Evolutionary conservation across 2,888 invertebrate species (phyloP).

Genomic region (Tipula helvola): DNA sequence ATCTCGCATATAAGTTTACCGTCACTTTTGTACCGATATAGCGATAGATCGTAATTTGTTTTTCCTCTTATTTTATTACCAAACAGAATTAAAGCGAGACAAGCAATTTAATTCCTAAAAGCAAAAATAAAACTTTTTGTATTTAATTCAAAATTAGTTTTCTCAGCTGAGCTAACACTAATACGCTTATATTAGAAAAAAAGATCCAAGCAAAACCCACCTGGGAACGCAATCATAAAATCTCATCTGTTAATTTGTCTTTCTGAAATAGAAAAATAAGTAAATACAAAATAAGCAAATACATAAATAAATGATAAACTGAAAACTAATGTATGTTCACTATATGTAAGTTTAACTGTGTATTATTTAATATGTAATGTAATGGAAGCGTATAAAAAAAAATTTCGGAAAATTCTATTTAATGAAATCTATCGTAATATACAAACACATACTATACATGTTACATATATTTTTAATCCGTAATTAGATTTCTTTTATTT

Average conservation of each 20-base stretch:
- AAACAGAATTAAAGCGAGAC: too few species aligned
- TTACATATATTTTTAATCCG: neutral
- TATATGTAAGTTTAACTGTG: too few species aligned
- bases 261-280: neutral
- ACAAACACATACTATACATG: too few species aligned
- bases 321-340: neutral
- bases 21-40: too few species aligned
- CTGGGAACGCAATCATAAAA: neutral
- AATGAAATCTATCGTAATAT: neutral
- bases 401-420: neutral
- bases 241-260: neutral
- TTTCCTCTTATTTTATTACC: too few species aligned
- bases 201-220: neutral
- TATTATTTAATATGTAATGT: too few species aligned
- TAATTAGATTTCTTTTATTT: neutral
- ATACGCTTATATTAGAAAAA: neutral
- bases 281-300: neutral
- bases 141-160: neutral
- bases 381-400: neutral
- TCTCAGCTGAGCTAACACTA: neutral
- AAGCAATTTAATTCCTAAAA: too few species aligned
- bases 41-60: too few species aligned
- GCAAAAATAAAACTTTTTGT: neutral
- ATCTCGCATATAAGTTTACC: too few species aligned
- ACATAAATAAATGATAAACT: neutral